Base-by-base conservation (phyloP, 2,113 vertebrate genomes). In the Urocolius indicus region DNA sequence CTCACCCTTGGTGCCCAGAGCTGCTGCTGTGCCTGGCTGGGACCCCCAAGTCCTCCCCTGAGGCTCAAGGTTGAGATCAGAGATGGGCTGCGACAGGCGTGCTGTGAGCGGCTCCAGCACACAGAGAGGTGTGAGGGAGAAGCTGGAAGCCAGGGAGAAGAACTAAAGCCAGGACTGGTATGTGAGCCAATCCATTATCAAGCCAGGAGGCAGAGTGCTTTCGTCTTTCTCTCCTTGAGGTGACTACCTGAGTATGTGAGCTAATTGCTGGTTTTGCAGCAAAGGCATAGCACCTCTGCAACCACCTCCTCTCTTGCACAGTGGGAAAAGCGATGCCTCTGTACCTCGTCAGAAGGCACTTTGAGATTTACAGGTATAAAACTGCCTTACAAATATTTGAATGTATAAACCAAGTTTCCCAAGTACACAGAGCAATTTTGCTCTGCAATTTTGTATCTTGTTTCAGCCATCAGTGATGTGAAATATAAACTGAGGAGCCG, bases 381-480 rank as follows among this genome's bases (percentile, higher is more conserved):
- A 36, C 30, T n/a, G 59, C 75, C 38, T 84, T 57, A 52, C 80
- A 93, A 93, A 92, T 71, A 94, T 88, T 92, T 91, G 54, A 90
- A 72, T 54, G 38, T 11, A 52, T 38, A 71, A 89, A 30, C 1
- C 79, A 61, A 84, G 57, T 83, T 94, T 92, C 69, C 79, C 52
- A 57, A 93, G 88, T 41, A 93, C 78, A 80, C 34, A 45, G 71
- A 94, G 67, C 43, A 57, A 30, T 85, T 93, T 57, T 92, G 65
- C 94, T n/a, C n/a, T n/a, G n/a, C n/a, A n/a, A n/a, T n/a, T n/a
- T n/a, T 75, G 61, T 36, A 66, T 54, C 79, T 86, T 57, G 30
- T 72, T 96, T 78, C 67, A 79, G 79, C 68, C 93, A 88, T 18
- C 55, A 59, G 68, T 24, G 78, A 80, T 9, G 24, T 29, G 79